A percentile compares a stretch with the other conserved stretches of the same genome.
Conservation (phyloP, 2,797 vertebrate genomes). For the Falco columbarius region DNA sequence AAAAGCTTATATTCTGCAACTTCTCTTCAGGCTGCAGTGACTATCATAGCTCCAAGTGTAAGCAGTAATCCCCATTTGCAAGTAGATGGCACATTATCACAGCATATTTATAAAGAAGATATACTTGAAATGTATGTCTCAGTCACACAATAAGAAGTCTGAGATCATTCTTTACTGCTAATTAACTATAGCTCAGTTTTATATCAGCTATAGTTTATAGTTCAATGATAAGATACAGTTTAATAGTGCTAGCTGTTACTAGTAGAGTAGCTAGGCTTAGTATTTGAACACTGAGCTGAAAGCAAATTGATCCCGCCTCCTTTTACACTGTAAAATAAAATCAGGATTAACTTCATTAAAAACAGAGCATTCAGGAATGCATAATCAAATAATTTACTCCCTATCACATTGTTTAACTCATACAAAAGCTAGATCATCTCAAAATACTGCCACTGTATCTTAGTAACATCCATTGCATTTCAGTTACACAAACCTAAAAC, state of each 20-base stretch:
- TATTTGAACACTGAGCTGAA: background rate
- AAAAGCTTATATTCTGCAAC: background rate
- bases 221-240: background rate
- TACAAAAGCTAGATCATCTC: background rate
- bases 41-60: background rate
- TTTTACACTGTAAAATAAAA: background rate
- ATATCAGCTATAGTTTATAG: background rate
- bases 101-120: slow-evolving; percentile 24
- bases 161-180: background rate
- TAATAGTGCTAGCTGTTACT: background rate
- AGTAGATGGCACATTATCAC: slow-evolving; percentile 53
- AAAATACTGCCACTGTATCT: background rate
- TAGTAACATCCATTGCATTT: background rate
- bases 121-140: background rate
- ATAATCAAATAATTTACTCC: background rate
- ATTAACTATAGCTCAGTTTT: background rate
- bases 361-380: background rate
- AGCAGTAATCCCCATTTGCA: slow-evolving; percentile 39
- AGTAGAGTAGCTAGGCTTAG: background rate
- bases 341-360: background rate
- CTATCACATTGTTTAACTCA: background rate
- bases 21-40: background rate
- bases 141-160: background rate
- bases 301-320: background rate
- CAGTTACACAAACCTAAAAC: background rate